Conservation (phyloP, 2,113 vertebrate genomes). For the Poeciliopsis occidentalis region DNA sequence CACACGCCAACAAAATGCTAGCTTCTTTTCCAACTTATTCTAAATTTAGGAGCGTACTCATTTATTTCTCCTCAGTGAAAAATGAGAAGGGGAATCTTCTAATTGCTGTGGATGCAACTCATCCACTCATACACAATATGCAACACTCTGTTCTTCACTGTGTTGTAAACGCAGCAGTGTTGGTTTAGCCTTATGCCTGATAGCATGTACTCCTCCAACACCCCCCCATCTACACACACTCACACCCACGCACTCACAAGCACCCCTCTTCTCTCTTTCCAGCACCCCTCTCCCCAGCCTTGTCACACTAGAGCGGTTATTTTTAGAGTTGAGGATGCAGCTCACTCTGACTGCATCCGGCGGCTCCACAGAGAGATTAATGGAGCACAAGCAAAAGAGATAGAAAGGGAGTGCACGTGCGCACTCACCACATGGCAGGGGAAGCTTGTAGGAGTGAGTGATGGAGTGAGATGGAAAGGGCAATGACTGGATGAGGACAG, state of each 20-base stretch:
- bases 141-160: slow-evolving; percentile 4
- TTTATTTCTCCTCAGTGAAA: slow-evolving; percentile 25
- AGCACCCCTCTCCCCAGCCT: slow-evolving; percentile 47
- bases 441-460: slow-evolving; percentile 52
- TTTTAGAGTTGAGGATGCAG: slow-evolving; percentile 82
- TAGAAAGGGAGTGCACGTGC: slow-evolving; percentile 74
- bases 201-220: slow-evolving; percentile 43
- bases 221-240: too few species aligned
- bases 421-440: slow-evolving; percentile 71
- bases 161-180: slow-evolving; percentile 38
- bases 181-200: slow-evolving; percentile 53
- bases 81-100: slow-evolving; percentile 30
- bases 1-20: not conserved
- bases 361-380: slow-evolving; percentile 78
- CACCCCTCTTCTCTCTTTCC: slow-evolving; percentile 21
- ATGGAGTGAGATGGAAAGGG: slow-evolving; percentile 44
- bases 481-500: slow-evolving; percentile 34
- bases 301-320: slow-evolving; percentile 79
- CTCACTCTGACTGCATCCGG: slow-evolving; percentile 66
- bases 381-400: slow-evolving; percentile 76
- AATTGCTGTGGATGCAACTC: slow-evolving; percentile 28
- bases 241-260: not conserved
- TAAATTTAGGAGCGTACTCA: slow-evolving; percentile 22
- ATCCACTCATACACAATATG: slow-evolving; percentile 49
- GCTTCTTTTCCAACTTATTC: not conserved